These are phyloP conservation scores for Turritopsis dohrnii DNA, from an alignment of 30 jellyfish, hydroid and myxozoan species.

Conservation along the genomic window DNA sequence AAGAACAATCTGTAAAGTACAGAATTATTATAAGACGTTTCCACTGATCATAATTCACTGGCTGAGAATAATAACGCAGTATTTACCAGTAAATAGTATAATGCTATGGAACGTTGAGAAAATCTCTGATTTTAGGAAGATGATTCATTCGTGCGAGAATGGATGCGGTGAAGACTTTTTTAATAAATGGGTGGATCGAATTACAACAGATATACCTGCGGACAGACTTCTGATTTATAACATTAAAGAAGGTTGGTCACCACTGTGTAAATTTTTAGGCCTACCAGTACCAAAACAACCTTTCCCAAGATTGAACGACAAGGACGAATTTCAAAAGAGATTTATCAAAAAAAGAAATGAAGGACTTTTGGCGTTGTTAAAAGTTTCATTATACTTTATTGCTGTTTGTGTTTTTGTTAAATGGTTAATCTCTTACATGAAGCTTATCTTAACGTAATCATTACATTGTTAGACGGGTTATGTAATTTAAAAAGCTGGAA, in stretches of 20 bases:
- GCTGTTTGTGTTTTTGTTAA: background rate
- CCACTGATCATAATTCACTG: background rate
- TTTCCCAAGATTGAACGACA: background rate
- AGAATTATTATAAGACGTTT: background rate
- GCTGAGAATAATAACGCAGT: background rate
- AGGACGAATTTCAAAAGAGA: background rate
- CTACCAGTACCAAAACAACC: conserved; percentile 1
- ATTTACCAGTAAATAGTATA: background rate
- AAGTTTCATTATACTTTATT: background rate
- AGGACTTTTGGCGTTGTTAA: background rate
- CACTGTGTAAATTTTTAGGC: background rate
- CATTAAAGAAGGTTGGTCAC: conserved; percentile 5
- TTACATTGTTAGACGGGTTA: too few species aligned
- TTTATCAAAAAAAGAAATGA: background rate
- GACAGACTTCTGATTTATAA: background rate
- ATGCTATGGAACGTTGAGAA: background rate
- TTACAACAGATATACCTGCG: background rate
- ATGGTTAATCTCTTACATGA: background rate
- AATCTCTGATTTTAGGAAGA: background rate
- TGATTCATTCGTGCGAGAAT: background rate
- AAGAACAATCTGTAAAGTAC: background rate
- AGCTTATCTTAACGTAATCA: too few species aligned
- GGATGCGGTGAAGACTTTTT: background rate
- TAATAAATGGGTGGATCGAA: background rate
- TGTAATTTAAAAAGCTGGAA: too few species aligned